Evolutionary conservation across 2,888 invertebrate genomes (phyloP).

Genomic region (Alsophila aescularia): DNA sequence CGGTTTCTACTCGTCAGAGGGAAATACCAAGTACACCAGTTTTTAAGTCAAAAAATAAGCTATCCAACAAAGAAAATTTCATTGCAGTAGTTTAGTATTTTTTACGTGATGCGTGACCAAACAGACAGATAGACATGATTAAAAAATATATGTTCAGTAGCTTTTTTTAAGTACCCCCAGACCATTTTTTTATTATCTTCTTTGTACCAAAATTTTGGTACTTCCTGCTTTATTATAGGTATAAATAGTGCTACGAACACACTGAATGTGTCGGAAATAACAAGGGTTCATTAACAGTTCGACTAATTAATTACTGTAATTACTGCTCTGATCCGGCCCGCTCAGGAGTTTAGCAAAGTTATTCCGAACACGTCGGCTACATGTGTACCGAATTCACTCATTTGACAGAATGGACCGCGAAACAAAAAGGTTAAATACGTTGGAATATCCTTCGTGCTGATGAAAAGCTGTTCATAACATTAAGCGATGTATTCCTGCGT

Average conservation of each 20-base stretch:
- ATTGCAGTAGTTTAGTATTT: too few species aligned
- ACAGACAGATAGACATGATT: too few species aligned
- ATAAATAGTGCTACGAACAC: conserved; percentile 11
- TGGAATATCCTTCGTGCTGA: conserved; percentile 7
- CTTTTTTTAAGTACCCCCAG: too few species aligned
- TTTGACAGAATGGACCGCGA: conserved; percentile 9
- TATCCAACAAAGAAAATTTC: too few species aligned
- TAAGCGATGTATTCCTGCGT: conserved; percentile 18
- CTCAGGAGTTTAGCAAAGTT: conserved; percentile 16
- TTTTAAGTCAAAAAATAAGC: too few species aligned
- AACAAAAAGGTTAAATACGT: conserved; percentile 14
- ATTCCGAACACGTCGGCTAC: conserved; percentile 25
- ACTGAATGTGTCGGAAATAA: conserved; percentile 5
- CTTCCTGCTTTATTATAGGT: too few species aligned
- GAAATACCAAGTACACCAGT: too few species aligned
- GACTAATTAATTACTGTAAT: conserved; percentile 25
- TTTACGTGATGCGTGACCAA: too few species aligned
- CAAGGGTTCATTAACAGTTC: conserved; percentile 16
- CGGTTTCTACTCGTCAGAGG: too few species aligned
- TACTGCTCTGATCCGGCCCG: conserved; percentile 18
- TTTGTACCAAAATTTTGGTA: too few species aligned
- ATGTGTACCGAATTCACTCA: conserved; percentile 18
- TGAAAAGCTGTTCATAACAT: conserved; percentile 19
- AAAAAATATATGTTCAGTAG: too few species aligned
- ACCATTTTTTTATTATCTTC: too few species aligned